A percentile compares a stretch with the other conserved stretches of the same genome.
phyloP scores from a whole-genome alignment of 2,888 invertebrate species.

The Meiosimyza platycephala region DNA sequence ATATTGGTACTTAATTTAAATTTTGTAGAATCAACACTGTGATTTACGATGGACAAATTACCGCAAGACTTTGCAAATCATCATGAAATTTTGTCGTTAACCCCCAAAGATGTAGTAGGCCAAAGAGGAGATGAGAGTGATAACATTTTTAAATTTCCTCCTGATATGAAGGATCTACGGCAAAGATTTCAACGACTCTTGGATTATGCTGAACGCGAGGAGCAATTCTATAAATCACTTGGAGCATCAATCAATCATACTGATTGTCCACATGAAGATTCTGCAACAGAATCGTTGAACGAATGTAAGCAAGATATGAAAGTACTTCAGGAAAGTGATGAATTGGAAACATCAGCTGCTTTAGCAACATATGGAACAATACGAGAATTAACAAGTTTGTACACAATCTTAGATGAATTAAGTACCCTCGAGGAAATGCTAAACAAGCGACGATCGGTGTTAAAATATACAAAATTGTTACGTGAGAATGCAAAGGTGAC shows the following conservation, averaged over 20 bases:
- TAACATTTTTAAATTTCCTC: constrained; percentile 59
- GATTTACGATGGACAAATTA: neutral
- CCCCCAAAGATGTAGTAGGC: constrained; percentile 58
- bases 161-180: constrained; percentile 48
- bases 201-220: constrained; percentile 54
- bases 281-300: constrained; percentile 35
- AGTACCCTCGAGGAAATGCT: constrained; percentile 55
- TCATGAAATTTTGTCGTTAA: constrained; percentile 57
- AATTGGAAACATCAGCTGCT: constrained; percentile 70
- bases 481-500: constrained; percentile 10
- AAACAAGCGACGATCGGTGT: constrained; percentile 55
- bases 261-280: constrained; percentile 6
- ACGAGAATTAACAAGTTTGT: constrained; percentile 83
- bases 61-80: constrained; percentile 12
- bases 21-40: too few relatives aligned
- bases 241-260: neutral
- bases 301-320: constrained; percentile 62
- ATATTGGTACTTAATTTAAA: too few relatives aligned
- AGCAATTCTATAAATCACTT: constrained; percentile 54
- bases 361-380: constrained; percentile 75
- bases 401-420: constrained; percentile 77
- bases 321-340: constrained; percentile 68
- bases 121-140: constrained; percentile 40
- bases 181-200: constrained; percentile 54
- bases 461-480: constrained; percentile 73